phyloP scores from a whole-genome alignment of 1,140 invertebrate genomes.

The Philaenus spumarius region DNA sequence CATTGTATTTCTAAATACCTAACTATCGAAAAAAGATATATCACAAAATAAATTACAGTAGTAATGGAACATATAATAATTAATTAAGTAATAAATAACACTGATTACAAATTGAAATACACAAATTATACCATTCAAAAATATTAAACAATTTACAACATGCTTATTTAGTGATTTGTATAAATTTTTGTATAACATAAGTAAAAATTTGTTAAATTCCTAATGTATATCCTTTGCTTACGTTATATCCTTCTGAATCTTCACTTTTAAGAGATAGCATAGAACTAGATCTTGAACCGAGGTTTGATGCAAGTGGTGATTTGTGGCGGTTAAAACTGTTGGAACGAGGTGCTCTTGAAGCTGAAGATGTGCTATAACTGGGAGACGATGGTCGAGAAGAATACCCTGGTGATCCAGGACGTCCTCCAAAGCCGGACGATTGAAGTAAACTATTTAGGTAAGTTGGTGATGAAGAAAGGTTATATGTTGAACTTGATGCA shows the following conservation, averaged over 20 bases:
- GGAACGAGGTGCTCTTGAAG: slow-evolving; percentile 4
- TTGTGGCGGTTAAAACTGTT: slow-evolving; percentile 16
- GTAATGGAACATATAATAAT: too few relatives aligned
- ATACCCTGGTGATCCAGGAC: slow-evolving; percentile 15
- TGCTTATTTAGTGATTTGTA: too few relatives aligned
- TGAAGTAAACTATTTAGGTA: slow-evolving; percentile 4
- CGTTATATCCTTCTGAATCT: slow-evolving; percentile 58
- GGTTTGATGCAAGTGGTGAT: neutral
- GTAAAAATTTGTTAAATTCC: too few relatives aligned
- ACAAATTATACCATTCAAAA: too few relatives aligned
- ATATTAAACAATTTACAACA: too few relatives aligned
- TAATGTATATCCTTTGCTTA: slow-evolving; percentile 40
- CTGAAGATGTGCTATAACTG: slow-evolving; percentile 9
- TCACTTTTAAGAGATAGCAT: slow-evolving; percentile 25
- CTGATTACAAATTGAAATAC: too few relatives aligned
- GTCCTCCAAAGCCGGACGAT: slow-evolving; percentile 18
- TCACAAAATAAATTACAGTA: too few relatives aligned
- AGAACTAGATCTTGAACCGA: slow-evolving; percentile 21
- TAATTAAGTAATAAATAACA: too few relatives aligned
- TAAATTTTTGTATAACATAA: too few relatives aligned
- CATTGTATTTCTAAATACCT: too few relatives aligned
- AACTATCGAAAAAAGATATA: too few relatives aligned
- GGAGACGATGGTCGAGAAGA: slow-evolving; percentile 7
- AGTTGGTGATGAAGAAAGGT: slow-evolving; percentile 19
- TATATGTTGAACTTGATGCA: slow-evolving; percentile 30